These are phyloP conservation scores for Neolamprologus fasciatus DNA, from an alignment of 2,113 vertebrate genomes.

Conservation along the genomic window DNA sequence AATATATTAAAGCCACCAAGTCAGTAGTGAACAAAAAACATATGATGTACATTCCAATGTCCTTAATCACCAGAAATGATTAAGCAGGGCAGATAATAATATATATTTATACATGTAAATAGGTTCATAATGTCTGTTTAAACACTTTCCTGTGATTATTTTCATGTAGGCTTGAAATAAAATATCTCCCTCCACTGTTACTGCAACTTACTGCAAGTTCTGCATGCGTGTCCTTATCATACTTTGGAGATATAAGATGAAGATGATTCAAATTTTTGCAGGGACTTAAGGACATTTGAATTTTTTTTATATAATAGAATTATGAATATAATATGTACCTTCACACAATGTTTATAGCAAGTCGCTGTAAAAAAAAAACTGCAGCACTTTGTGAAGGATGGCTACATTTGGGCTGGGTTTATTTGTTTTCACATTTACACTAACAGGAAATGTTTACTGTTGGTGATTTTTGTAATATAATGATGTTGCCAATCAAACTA, in stretches of 20 bases:
- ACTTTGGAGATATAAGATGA: not conserved
- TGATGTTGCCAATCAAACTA: no score
- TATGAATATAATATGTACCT: no score
- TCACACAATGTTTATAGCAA: not conserved
- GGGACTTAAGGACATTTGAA: not conserved
- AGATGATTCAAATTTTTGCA: not conserved
- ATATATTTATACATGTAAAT: not conserved
- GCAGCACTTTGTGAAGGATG: not conserved
- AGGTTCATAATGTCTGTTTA: not conserved
- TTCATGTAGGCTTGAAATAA: not conserved
- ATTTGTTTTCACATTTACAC: not conserved
- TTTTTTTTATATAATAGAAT: no score
- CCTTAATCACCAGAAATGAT: not conserved
- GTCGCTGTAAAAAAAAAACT: not conserved
- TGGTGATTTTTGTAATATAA: not conserved
- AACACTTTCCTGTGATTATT: not conserved
- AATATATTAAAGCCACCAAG: not conserved
- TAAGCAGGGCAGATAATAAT: not conserved
- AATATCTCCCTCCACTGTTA: not conserved
- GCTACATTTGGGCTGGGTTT: not conserved
- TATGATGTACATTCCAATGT: not conserved
- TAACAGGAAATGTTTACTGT: not conserved
- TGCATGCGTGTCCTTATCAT: not conserved
- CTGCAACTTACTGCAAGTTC: not conserved
- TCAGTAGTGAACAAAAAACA: not conserved